These are phyloP conservation scores for Arion vulgaris DNA, from an alignment of 1,140 invertebrate genomes.

Conservation along the genomic window DNA sequence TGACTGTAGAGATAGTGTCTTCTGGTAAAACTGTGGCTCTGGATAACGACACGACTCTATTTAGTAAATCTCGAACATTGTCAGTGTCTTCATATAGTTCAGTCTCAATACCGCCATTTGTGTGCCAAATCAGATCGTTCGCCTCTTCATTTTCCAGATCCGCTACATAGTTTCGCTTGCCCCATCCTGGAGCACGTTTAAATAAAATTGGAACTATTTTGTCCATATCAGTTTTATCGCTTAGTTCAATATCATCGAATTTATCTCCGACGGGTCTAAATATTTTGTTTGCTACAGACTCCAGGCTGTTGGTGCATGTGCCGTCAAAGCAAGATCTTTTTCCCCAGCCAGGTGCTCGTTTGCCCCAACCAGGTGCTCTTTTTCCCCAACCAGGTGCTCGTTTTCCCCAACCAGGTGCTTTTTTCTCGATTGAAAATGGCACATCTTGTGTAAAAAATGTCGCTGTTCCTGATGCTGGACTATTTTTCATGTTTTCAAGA, in stretches of 20 bases:
- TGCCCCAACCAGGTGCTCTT: background rate
- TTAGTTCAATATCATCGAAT: background rate
- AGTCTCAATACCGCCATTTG: background rate
- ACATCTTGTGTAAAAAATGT: background rate
- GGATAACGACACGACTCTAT: background rate
- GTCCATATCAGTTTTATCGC: background rate
- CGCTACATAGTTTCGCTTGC: background rate
- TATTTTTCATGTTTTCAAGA: background rate
- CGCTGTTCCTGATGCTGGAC: background rate
- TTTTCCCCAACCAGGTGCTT: constrained; percentile 19
- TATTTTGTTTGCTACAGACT: background rate
- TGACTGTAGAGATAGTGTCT: background rate
- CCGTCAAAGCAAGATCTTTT: constrained; percentile 1
- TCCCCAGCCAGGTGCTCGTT: constrained; percentile 32
- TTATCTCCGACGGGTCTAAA: background rate
- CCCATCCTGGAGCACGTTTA: constrained; percentile 25
- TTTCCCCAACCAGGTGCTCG: background rate
- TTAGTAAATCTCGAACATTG: background rate
- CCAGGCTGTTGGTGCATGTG: background rate
- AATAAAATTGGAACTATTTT: background rate
- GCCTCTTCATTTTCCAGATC: background rate
- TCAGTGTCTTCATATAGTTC: background rate
- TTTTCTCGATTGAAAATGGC: background rate
- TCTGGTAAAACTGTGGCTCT: background rate
- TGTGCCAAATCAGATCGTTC: background rate